Conservation (phyloP, 2,888 invertebrate genomes). For the Anorthoa munda region DNA sequence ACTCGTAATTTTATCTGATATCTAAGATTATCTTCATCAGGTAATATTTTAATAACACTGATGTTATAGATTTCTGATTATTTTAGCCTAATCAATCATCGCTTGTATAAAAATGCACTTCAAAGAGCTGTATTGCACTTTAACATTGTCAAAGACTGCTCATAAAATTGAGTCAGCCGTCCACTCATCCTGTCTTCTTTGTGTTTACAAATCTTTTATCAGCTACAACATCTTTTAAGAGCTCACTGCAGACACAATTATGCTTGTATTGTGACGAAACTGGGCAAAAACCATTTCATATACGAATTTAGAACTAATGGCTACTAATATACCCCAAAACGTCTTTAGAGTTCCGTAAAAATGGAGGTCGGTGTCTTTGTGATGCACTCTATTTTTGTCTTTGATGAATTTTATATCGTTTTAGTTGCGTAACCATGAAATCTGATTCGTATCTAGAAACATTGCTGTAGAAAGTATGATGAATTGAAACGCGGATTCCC, state of each 20-base stretch:
- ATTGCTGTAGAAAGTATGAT: conserved; percentile 51
- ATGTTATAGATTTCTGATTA: conserved; percentile 28
- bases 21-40: conserved; percentile 9
- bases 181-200: conserved; percentile 50
- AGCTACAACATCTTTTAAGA: conserved; percentile 38
- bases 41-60: conserved; percentile 22
- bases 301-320: conserved; percentile 52
- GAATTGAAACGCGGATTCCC: conserved; percentile 34
- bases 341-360: conserved; percentile 37
- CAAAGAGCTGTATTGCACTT: conserved; percentile 2
- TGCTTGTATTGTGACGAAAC: conserved; percentile 36
- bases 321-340: conserved; percentile 39
- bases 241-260: conserved; percentile 1
- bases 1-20: conserved; percentile 27
- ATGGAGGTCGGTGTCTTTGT: conserved; percentile 39
- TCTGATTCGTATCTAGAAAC: conserved; percentile 38
- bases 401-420: conserved; percentile 33
- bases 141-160: conserved; percentile 6
- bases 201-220: conserved; percentile 40
- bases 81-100: conserved; percentile 13
- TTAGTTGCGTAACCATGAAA: conserved; percentile 38
- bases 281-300: conserved; percentile 37
- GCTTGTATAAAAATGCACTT: background rate
- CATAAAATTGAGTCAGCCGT: conserved; percentile 41
- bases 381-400: conserved; percentile 28